Evolutionary conservation across 2,797 vertebrate species (phyloP), one percentile per base, ranked within the genome.

Genomic region (Molossus molossus): DNA sequence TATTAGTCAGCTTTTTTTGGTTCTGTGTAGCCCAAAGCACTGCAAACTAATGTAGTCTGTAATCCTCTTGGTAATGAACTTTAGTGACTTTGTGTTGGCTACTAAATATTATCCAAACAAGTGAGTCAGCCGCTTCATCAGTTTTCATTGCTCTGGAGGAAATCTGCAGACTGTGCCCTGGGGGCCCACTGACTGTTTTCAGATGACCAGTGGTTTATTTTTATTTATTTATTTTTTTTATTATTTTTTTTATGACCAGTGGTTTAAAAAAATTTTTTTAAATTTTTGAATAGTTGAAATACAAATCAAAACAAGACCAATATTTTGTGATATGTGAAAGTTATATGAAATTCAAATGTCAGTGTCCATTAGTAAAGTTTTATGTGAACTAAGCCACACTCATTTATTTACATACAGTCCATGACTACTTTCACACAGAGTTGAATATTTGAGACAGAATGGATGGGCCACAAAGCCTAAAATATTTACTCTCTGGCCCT

Each of bases 241-340:
- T n/a, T n/a, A n/a, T n/a, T n/a, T n/a, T n/a, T n/a, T n/a, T n/a
- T n/a, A 65, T 67, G 48, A 29, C 11, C 29, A 83, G 8, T 4
- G 53, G 53, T n/a, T 60, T n/a, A 80, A 83, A 93, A 69, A 10
- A 5, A 20, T 75, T 75, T 84, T 29, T 37, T 8, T 77, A 33
- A 4, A 82, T 50, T 96, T 95, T 92, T n/a, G 64, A 91, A 75
- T 12, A 5, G n/a, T 67, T 88, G 60, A 95, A 93, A 90, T 67
- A 91, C 93, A 92, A 85, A 77, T 86, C 3, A 90, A 91, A 96
- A 87, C n/a, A 97, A 96, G 40, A 55, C 50, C 69, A 72, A 29
- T 84, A 67, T 69, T 80, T 96, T 95, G 50, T 82, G 53, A 73
- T 58, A 69, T 64, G 72, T 76, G 33, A 96, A 93, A 84, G 83